A percentile compares a stretch with the other conserved stretches of the same genome.
phyloP scores from a whole-genome alignment of 1,140 invertebrate species.

The Dendrolimus punctatus region DNA sequence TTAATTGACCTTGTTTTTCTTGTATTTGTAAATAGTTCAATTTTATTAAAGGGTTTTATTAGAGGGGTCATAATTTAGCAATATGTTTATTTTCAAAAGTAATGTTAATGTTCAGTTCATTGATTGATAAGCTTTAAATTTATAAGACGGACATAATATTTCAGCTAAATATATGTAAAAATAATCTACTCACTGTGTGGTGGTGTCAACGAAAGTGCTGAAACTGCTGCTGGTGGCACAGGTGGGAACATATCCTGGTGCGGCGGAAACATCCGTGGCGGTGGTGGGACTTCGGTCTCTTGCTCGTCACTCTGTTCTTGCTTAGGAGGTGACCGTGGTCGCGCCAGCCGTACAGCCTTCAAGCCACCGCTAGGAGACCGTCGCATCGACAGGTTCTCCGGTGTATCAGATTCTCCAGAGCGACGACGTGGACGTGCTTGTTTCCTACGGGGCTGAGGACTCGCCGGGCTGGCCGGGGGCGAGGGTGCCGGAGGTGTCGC shows the following conservation, averaged over 20 bases:
- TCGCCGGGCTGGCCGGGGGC: constrained; percentile 73
- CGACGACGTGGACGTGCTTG: constrained; percentile 85
- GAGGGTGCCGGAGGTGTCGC: constrained; percentile 49
- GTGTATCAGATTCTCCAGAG: constrained; percentile 78
- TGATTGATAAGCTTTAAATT: neutral
- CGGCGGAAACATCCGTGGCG: constrained; percentile 70
- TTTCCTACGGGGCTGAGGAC: constrained; percentile 83
- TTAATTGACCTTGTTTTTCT: constrained; percentile 48
- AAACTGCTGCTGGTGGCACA: constrained; percentile 79
- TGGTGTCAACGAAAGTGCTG: constrained; percentile 82
- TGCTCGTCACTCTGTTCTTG: constrained; percentile 46
- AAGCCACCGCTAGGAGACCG: constrained; percentile 76
- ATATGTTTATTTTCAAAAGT: neutral
- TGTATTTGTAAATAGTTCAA: neutral
- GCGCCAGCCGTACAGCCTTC: constrained; percentile 61
- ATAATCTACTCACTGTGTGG: constrained; percentile 79
- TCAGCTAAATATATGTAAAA: no score
- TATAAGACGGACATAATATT: no score
- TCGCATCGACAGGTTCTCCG: constrained; percentile 67
- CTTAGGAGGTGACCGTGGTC: constrained; percentile 52
- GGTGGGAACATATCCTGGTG: constrained; percentile 76
- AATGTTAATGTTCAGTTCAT: neutral
- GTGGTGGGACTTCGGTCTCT: constrained; percentile 52
- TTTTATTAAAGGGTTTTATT: neutral
- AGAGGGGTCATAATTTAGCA: neutral